phyloP scores from a whole-genome alignment of 2,888 invertebrate genomes.

The Crioceris asparagi region DNA sequence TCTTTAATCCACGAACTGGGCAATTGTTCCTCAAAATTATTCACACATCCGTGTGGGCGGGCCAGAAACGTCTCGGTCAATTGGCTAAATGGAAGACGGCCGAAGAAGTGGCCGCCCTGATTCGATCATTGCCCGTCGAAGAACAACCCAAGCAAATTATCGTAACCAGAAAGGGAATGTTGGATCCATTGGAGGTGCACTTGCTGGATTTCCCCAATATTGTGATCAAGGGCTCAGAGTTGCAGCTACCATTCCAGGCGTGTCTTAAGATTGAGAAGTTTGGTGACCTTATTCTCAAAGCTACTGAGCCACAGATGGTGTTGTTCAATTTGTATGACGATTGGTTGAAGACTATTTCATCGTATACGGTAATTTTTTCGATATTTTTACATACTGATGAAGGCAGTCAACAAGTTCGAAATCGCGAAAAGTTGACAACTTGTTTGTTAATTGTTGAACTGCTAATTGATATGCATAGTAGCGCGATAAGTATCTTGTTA shows the following conservation, averaged over 20 bases:
- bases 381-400: not conserved
- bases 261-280: slow-evolving; percentile 99
- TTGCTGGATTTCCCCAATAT: slow-evolving; percentile 99
- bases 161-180: slow-evolving; percentile 99
- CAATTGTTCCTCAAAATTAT: slow-evolving; percentile 99
- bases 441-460: too few species aligned
- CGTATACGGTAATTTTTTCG: slow-evolving; percentile 69
- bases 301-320: slow-evolving; percentile 99
- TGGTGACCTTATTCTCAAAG: slow-evolving; percentile 96
- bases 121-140: slow-evolving; percentile 96
- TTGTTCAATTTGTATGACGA: slow-evolving; percentile 98
- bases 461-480: too few species aligned
- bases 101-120: slow-evolving; percentile 98
- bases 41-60: slow-evolving; percentile 99
- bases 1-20: slow-evolving; percentile 98
- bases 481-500: too few species aligned
- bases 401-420: too few species aligned
- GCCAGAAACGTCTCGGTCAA: slow-evolving; percentile 98
- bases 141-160: slow-evolving; percentile 99
- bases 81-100: slow-evolving; percentile 99
- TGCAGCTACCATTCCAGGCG: slow-evolving; percentile 98
- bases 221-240: slow-evolving; percentile 97
- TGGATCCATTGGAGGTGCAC: slow-evolving; percentile 99
- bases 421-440: too few species aligned
- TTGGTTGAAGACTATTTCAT: slow-evolving; percentile 98